These are phyloP conservation scores for Microdon myrmicae DNA, from an alignment of 2,888 invertebrate species.

Conservation along the genomic window DNA sequence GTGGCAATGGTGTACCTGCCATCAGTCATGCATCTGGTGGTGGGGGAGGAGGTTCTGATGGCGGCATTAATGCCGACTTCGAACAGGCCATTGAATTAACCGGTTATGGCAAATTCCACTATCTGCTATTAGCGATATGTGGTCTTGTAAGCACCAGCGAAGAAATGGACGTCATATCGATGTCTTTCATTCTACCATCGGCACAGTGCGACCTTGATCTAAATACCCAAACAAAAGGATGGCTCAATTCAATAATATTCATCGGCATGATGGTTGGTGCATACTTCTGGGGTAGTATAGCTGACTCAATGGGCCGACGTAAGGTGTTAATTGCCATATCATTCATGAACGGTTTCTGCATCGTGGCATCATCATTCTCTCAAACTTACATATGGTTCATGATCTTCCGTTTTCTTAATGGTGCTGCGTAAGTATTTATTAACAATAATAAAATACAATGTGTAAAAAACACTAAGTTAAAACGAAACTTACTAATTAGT, in stretches of 20 bases:
- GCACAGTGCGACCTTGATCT: constrained; percentile 92
- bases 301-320: constrained; percentile 87
- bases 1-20: constrained; percentile 53
- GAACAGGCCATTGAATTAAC: constrained; percentile 88
- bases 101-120: constrained; percentile 81
- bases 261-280: constrained; percentile 95
- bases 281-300: constrained; percentile 91
- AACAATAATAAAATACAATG: too few relatives aligned
- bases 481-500: too few relatives aligned
- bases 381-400: constrained; percentile 90
- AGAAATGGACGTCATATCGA: constrained; percentile 95
- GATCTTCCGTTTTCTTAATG: constrained; percentile 90
- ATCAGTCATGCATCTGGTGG: constrained; percentile 49
- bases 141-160: constrained; percentile 94
- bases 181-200: constrained; percentile 93
- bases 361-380: constrained; percentile 89
- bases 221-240: constrained; percentile 84
- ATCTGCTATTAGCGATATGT: constrained; percentile 87
- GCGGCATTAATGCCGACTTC: constrained; percentile 82
- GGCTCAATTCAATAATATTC: constrained; percentile 84
- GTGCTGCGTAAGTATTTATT: constrained; percentile 85
- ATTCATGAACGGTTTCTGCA: constrained; percentile 88
- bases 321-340: constrained; percentile 90
- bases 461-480: too few relatives aligned
- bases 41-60: constrained; percentile 47